phyloP scores from a whole-genome alignment of 2,113 vertebrate species.

The Oreotrochilus melanogaster region DNA sequence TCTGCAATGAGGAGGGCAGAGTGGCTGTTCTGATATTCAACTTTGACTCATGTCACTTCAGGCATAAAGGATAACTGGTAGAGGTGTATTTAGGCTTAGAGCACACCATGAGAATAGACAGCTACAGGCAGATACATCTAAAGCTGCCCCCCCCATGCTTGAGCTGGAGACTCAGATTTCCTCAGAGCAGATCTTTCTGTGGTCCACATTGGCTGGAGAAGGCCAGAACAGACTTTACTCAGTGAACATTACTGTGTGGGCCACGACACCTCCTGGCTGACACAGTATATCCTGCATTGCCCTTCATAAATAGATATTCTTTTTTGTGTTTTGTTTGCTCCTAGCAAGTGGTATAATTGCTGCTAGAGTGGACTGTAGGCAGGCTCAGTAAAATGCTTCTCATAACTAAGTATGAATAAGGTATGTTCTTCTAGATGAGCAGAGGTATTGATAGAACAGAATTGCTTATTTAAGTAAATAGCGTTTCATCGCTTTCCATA shows the following conservation, averaged over 20 bases:
- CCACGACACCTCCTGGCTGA: fast-evolving
- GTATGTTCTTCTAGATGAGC: not conserved
- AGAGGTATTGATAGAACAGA: slow-evolving; percentile 38
- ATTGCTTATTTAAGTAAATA: slow-evolving; percentile 59
- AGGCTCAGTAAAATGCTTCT: not conserved
- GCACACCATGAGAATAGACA: not conserved
- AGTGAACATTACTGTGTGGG: not conserved
- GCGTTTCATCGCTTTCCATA: slow-evolving; percentile 37
- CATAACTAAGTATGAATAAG: not conserved
- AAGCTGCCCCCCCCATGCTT: not conserved
- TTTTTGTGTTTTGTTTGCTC: not conserved
- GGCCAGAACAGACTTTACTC: not conserved
- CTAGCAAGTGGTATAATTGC: not conserved
- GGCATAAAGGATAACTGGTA: not conserved
- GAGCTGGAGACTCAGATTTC: not conserved
- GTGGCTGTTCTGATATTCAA: not conserved
- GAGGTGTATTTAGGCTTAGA: not conserved
- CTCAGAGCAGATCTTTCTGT: not conserved
- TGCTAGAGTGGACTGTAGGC: not conserved
- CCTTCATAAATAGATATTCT: not conserved
- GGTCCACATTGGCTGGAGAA: not conserved
- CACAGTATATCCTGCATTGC: not conserved
- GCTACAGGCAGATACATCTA: not conserved
- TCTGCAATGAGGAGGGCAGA: not conserved
- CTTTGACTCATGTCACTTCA: not conserved